phyloP scores from a whole-genome alignment of 2,888 invertebrate genomes.

The Dyspetes luteomarginatus region DNA sequence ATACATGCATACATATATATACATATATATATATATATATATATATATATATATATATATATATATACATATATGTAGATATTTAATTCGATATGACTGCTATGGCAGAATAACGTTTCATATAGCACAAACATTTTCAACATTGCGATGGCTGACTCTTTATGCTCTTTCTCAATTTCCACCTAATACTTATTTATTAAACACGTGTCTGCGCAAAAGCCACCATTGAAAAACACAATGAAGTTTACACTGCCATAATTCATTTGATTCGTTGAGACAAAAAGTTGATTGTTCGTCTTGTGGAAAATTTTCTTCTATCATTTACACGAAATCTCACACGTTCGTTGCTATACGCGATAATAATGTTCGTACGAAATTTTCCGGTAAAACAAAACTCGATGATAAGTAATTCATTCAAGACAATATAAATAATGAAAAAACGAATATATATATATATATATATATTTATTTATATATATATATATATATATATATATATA shows the following conservation, averaged over 20 bases:
- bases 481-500: too few relatives aligned
- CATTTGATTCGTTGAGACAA: constrained; percentile 38
- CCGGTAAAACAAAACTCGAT: neutral
- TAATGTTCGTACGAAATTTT: constrained; percentile 21
- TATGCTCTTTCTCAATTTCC: neutral
- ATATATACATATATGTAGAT: too few relatives aligned
- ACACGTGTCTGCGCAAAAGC: neutral
- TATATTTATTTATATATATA: too few relatives aligned
- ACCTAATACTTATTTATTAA: constrained; percentile 10
- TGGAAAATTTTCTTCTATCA: constrained; percentile 40
- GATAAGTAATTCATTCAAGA: constrained; percentile 11
- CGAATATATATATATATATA: too few relatives aligned
- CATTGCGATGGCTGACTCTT: constrained; percentile 5
- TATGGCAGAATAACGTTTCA: too few relatives aligned
- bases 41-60: too few relatives aligned
- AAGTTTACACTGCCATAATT: constrained; percentile 39
- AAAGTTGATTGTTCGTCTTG: constrained; percentile 46
- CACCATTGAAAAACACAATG: constrained; percentile 43
- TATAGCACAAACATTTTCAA: constrained; percentile 18
- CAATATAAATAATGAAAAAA: neutral
- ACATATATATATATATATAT: too few relatives aligned
- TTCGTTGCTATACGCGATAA: neutral
- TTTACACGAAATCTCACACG: neutral
- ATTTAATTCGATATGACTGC: too few relatives aligned
- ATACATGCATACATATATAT: neutral